A percentile compares a stretch with the other conserved stretches of the same genome.
Evolutionary conservation across 2,113 vertebrate species (phyloP).

Genomic region (Lethenteron camtschaticum): DNA sequence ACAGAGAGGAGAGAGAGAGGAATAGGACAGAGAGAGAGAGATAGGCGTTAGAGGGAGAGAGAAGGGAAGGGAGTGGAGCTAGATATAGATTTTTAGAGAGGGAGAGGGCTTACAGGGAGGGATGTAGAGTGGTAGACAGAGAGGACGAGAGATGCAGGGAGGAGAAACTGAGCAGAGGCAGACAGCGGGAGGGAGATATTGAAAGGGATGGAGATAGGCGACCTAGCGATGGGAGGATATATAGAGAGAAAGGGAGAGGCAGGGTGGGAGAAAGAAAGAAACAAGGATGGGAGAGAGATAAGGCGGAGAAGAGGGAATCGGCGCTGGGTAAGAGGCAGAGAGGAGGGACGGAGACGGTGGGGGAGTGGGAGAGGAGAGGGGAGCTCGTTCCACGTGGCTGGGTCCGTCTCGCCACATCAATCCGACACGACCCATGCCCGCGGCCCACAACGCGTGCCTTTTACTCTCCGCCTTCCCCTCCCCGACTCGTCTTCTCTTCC

Average conservation of each 20-base stretch:
- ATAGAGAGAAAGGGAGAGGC: not conserved
- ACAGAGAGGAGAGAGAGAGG: not conserved
- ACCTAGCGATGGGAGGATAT: not conserved
- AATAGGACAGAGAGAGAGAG: conserved; percentile 2
- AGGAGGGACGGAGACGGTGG: not conserved
- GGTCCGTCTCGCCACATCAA: too few species aligned
- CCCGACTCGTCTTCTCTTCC: too few species aligned
- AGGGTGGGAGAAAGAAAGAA: not conserved
- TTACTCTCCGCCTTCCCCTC: too few species aligned
- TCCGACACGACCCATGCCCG: too few species aligned
- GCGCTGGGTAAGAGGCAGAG: not conserved
- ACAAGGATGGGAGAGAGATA: not conserved
- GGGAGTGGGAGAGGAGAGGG: not conserved
- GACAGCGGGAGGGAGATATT: not conserved
- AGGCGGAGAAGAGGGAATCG: not conserved
- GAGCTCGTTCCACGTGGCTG: not conserved
- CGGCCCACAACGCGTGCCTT: too few species aligned
- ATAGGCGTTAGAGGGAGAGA: not conserved
- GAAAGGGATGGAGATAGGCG: not conserved
- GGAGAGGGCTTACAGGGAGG: not conserved
- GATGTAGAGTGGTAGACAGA: not conserved
- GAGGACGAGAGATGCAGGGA: not conserved
- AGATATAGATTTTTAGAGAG: not conserved
- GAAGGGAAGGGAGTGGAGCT: not conserved
- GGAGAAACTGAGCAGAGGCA: not conserved